phyloP scores from a whole-genome alignment of 2,888 invertebrate genomes.

The Agapostemon virescens region DNA sequence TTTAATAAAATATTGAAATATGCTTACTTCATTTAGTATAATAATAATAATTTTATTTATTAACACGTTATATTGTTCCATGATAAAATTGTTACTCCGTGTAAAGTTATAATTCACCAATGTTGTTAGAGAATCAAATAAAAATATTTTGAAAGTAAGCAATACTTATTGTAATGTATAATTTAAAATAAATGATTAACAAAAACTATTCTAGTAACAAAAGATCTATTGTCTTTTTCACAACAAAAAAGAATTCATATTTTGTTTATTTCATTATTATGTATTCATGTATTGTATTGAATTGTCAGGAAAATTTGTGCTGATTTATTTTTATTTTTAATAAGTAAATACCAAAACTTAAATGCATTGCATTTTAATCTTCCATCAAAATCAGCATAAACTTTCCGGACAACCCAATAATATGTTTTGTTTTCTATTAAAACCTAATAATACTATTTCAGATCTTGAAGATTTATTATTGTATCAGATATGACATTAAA shows the following conservation, averaged over 20 bases:
- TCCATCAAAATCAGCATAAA: no score
- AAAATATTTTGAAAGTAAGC: neutral
- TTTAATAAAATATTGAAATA: neutral
- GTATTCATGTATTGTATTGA: no score
- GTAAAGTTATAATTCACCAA: neutral
- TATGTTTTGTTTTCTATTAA: conserved; percentile 20
- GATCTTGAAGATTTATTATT: conserved; percentile 71
- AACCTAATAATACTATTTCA: conserved; percentile 61
- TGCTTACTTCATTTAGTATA: neutral
- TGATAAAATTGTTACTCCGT: neutral
- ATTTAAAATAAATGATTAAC: neutral
- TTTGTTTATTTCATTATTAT: neutral
- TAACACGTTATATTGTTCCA: neutral
- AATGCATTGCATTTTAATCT: no score
- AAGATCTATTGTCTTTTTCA: neutral
- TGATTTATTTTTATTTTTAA: no score
- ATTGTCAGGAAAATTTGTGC: no score
- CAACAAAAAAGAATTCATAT: neutral
- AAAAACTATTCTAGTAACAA: neutral
- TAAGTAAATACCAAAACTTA: no score
- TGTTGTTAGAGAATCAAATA: neutral
- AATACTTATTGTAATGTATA: neutral
- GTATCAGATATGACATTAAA: conserved; percentile 75
- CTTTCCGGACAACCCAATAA: neutral
- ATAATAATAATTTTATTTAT: conserved; percentile 3